Base-by-base conservation (phyloP, 1,140 invertebrate genomes). In the Ephestia elutella region DNA sequence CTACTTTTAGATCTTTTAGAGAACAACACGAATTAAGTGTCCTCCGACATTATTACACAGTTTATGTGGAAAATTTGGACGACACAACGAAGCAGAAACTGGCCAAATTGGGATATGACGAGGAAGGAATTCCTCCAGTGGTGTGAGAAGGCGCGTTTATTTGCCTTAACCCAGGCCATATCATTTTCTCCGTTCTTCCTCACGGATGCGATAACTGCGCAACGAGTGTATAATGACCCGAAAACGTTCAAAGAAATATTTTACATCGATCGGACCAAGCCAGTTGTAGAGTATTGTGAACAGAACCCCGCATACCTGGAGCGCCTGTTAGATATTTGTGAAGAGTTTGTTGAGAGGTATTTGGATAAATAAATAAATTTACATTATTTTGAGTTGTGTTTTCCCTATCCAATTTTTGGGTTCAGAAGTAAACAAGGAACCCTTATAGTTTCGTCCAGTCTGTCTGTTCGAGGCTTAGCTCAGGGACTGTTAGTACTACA, bases 281-380 rank as follows among this genome's bases (percentile, higher is more conserved):
- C 83, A 1, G 80, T 86, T 17, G n/a, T 83, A 49, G 65, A 51
- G 3, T 59, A 79, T 30, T 73, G 74, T 0, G 38, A 55, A 2
- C 35, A 65, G 1, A 66, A 63, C 48, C 5, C 17, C 0, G 15
- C 11, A 1, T 86, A 78, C 57, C 63, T 61, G 20, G 50, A 70
- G 9, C 66, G 75, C 19, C 69, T 69, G 55, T 3, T 86, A 15
- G 73, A 80, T 30, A 49, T 74, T 5, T 62, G 44, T 17, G 83
- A 84, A 44, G 80, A 86, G 49, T 80, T 82, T 20, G 57, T 78
- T 5, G 75, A 81, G 30, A 69, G 73, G 54, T 86, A 77, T 35
- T 2, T 35, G 8, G 32, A 13, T 35, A 35, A 35, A 35, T 35
- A 35, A 35, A 35, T 7, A 25, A 3, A 3, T 25, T 3, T 3